These are phyloP conservation scores for Microctenopoma lineatum DNA, from an alignment of 2,797 vertebrate genomes.

Conservation along the genomic window DNA sequence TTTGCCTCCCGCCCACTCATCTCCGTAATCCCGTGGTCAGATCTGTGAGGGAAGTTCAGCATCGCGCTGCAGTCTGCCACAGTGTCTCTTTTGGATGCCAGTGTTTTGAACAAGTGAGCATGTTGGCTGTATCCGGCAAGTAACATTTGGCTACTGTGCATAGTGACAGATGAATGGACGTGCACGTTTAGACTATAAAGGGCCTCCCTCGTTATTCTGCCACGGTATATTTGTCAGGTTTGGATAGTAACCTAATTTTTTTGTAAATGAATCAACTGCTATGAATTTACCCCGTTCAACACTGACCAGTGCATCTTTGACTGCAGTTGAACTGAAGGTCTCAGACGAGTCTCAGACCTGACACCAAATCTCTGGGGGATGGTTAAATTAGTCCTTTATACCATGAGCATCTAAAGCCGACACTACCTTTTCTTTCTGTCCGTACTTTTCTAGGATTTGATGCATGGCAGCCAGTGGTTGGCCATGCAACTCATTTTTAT, in stretches of 20 bases:
- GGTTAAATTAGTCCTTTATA: not conserved
- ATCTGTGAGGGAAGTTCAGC: not conserved
- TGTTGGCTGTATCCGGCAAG: not conserved
- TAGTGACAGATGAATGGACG: not conserved
- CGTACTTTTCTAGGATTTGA: conserved; percentile 4
- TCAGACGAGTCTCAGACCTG: not conserved
- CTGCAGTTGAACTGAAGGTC: not conserved
- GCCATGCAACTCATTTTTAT: not conserved
- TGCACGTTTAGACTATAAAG: not conserved
- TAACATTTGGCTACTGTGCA: not conserved
- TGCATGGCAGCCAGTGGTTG: not conserved
- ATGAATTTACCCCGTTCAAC: too few species aligned
- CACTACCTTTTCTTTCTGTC: not conserved
- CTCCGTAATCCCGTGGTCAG: not conserved
- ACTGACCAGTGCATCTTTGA: not conserved
- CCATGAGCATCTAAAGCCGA: not conserved
- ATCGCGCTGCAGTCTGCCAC: not conserved
- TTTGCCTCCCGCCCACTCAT: not conserved
- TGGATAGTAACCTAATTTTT: too few species aligned
- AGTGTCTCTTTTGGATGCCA: not conserved
- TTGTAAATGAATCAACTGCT: not conserved
- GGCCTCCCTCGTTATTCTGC: not conserved
- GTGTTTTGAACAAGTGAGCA: not conserved
- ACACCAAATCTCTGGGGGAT: not conserved
- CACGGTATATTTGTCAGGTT: not conserved